Evolutionary conservation across 2,113 vertebrate genomes (phyloP), one percentile per base, ranked within the genome.

Genomic region (Percina caprodes): DNA sequence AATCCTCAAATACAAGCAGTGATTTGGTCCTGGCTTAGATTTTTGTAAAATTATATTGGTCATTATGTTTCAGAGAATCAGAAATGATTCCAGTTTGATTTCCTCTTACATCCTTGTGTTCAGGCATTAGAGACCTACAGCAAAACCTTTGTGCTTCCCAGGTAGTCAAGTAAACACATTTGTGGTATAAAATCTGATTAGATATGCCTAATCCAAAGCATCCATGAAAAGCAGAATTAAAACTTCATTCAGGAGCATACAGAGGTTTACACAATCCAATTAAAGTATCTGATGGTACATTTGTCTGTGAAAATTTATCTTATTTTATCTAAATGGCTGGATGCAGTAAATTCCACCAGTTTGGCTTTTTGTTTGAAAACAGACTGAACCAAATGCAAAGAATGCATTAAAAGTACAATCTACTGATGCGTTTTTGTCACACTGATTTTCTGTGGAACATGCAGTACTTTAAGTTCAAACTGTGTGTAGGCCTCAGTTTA

Each of bases 361-460:
- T 35, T 3, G 26, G 3, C 46, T 33, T 7, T 42, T 1, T 4
- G n/a, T 56, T 35, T 5, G 46, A 56, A 80, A 83, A 68, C 30
- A 19, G 74, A 54, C 73, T 72, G 71, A 71, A 74, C 42, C 86
- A 35, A 88, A 88, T 74, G 65, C 42, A 60, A 83, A 82, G 73
- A 89, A 89, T 89, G 86, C 66, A 73, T 67, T 19, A 2, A 69
- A 54, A 62, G 52, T 19, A 21, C 35, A 51, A 33, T 69, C 26
- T 58, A 16, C 10, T 33, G 42, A 74, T 65, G 26, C 73, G 60
- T 63, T 68, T 71, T 68, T 58, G 73, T 74, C 69, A 55, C 80
- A 60, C 15, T 21, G 61, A n/a, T 66, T 66, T n/a, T 73, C 56
- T 77, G 80, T 60, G 69, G 45, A 52, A 39, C 69, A 74, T 0